phyloP scores from a whole-genome alignment of 2,888 invertebrate genomes.

The Rhagium mordax region DNA sequence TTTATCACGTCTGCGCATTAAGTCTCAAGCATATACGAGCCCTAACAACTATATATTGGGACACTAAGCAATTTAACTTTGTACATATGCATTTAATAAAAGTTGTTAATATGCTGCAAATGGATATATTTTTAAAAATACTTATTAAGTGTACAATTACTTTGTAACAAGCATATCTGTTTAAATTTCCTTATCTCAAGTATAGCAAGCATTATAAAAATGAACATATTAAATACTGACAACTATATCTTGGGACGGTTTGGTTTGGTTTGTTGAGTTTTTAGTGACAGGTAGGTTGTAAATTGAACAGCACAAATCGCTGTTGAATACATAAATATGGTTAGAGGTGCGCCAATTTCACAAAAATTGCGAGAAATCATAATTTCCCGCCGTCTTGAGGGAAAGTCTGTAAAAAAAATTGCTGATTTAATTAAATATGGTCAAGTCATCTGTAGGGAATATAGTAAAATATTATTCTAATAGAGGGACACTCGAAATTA shows the following conservation, averaged over 20 bases:
- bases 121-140: not conserved
- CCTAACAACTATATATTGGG: not conserved
- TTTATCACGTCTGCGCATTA: too few relatives aligned
- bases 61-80: not conserved
- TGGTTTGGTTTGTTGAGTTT: too few relatives aligned
- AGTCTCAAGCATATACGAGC: not conserved
- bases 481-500: not conserved
- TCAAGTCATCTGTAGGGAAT: not conserved
- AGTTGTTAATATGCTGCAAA: too few relatives aligned
- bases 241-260: not conserved
- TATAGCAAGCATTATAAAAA: not conserved
- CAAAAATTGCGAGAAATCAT: not conserved
- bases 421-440: too few relatives aligned
- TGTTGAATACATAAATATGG: not conserved
- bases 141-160: not conserved
- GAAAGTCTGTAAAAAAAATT: not conserved
- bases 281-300: too few relatives aligned
- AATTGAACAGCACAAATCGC: too few relatives aligned
- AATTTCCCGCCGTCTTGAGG: not conserved
- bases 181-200: too few relatives aligned
- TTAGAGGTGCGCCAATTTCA: not conserved
- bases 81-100: not conserved
- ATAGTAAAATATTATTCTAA: not conserved
- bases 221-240: not conserved
- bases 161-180: not conserved